phyloP scores from a whole-genome alignment of 2,797 vertebrate genomes.

The Megalops cyprinoides region DNA sequence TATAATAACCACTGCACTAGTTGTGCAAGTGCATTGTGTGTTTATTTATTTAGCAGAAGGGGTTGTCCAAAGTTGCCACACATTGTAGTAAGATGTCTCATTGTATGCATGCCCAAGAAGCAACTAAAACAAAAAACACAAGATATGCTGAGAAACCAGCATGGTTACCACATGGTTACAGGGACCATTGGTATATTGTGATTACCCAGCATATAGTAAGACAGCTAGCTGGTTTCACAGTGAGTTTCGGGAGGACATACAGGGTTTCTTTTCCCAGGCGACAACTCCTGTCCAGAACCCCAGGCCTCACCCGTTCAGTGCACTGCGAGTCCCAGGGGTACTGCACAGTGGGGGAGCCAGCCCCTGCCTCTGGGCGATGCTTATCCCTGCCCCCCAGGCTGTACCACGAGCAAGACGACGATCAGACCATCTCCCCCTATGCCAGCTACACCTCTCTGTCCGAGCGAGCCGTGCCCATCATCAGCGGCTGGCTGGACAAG shows the following conservation, averaged over 20 bases:
- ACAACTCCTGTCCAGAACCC: constrained; percentile 57
- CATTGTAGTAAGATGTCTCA: background rate
- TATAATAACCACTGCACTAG: background rate
- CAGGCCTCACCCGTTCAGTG: constrained; percentile 60
- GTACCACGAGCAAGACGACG: constrained; percentile 79
- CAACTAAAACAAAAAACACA: background rate
- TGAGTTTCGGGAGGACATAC: background rate
- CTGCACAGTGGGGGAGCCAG: constrained; percentile 79
- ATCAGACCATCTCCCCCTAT: constrained; percentile 92
- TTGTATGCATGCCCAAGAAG: background rate
- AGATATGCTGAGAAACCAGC: constrained; percentile 1
- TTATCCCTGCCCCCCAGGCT: constrained; percentile 70
- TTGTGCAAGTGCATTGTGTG: too few relatives aligned
- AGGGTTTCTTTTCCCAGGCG: constrained; percentile 46
- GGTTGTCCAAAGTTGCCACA: too few relatives aligned
- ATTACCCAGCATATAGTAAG: background rate
- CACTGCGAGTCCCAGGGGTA: constrained; percentile 77
- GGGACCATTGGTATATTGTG: background rate
- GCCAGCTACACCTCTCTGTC: constrained; percentile 88
- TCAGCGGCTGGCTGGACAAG: constrained; percentile 94
- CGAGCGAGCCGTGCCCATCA: constrained; percentile 79
- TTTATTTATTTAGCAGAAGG: too few relatives aligned
- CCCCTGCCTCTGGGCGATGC: constrained; percentile 22
- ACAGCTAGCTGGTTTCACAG: background rate
- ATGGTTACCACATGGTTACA: too few relatives aligned